phyloP scores from a whole-genome alignment of 2,797 vertebrate genomes.

The Eulemur mongoz region DNA sequence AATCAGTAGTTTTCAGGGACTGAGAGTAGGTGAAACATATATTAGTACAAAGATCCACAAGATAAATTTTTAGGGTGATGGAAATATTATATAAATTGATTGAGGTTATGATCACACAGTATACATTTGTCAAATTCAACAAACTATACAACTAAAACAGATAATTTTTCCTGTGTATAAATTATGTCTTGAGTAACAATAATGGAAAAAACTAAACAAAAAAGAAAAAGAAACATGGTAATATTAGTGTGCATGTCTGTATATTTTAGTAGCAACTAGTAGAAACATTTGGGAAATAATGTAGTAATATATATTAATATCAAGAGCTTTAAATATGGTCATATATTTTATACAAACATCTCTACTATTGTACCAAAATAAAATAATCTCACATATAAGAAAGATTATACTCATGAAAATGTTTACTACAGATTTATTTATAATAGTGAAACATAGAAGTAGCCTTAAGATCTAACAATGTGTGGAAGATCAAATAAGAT shows the following conservation, averaged over 20 bases:
- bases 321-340: background rate
- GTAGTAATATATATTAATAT: background rate
- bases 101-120: background rate
- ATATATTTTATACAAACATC: background rate
- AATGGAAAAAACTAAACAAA: background rate
- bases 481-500: background rate
- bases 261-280: background rate
- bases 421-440: background rate
- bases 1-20: background rate
- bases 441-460: background rate
- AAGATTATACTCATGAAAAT: background rate
- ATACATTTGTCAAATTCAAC: background rate
- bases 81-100: background rate
- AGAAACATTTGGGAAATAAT: background rate
- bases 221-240: background rate
- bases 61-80: background rate
- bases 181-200: background rate
- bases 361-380: background rate
- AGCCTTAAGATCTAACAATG: background rate
- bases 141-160: background rate
- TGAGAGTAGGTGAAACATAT: background rate
- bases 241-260: background rate
- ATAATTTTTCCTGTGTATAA: background rate
- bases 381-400: background rate
- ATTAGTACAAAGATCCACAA: background rate